Conservation (phyloP, 2,888 invertebrate species). For the Autographa pulchrina region DNA sequence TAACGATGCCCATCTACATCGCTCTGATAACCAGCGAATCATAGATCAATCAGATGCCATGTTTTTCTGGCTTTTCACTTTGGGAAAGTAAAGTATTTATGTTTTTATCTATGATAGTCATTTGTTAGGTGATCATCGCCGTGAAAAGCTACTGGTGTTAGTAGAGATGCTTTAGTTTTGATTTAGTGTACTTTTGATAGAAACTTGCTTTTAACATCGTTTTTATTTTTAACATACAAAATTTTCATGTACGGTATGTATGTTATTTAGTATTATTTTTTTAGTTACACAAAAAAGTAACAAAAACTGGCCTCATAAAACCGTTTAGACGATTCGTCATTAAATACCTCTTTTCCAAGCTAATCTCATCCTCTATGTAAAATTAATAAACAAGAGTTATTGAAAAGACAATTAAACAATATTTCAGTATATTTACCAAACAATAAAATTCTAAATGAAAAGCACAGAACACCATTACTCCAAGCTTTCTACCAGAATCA, state of each 20-base stretch:
- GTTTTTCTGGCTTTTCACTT: constrained; percentile 48
- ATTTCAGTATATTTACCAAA: constrained; percentile 5
- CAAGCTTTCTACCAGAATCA: constrained; percentile 28
- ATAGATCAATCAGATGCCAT: constrained; percentile 46
- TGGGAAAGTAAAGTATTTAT: constrained; percentile 34
- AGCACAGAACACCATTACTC: constrained; percentile 23
- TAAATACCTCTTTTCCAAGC: no score
- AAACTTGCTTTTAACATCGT: not conserved
- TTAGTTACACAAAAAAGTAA: no score
- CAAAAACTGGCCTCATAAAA: no score
- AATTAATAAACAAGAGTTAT: no score
- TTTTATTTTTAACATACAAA: not conserved
- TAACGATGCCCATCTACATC: constrained; percentile 52
- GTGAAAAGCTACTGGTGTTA: constrained; percentile 1
- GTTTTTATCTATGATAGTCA: constrained; percentile 1
- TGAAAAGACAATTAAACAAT: no score
- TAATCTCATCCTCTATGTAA: no score
- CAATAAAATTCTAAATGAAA: constrained; percentile 27
- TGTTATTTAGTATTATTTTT: no score
- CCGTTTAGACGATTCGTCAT: no score
- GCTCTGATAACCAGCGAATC: constrained; percentile 56
- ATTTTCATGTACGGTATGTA: not conserved
- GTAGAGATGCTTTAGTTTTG: not conserved
- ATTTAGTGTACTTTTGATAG: not conserved
- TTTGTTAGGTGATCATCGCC: not conserved